Percentiles rank a stretch among this genome's conserved stretches.
Conservation (phyloP, 2,797 vertebrate species). For the Myotis vivesi region DNA sequence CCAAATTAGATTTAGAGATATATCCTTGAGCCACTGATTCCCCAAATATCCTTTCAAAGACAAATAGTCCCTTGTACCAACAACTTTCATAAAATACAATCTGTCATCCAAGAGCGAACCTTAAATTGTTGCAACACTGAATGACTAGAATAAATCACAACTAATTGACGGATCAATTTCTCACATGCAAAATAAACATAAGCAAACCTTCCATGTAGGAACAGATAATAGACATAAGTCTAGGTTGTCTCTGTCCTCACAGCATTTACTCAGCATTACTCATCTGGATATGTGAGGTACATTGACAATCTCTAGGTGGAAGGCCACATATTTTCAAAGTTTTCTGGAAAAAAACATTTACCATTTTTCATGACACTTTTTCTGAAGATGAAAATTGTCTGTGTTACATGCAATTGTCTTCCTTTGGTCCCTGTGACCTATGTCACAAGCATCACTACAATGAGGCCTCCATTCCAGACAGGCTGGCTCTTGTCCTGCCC, state of each 20-base stretch:
- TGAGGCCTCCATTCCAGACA: not conserved
- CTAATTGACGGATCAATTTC: not conserved
- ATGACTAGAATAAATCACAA: slow-evolving; percentile 28
- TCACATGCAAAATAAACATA: slow-evolving; percentile 4
- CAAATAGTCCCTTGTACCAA: not conserved
- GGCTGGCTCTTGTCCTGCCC: not conserved
- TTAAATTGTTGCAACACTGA: not conserved
- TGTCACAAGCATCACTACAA: not conserved
- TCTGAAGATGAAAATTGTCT: not conserved
- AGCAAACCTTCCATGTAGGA: not conserved
- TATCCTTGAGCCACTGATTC: not conserved
- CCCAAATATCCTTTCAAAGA: not conserved
- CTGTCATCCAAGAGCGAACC: not conserved
- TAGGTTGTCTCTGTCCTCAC: not conserved
- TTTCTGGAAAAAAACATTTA: not conserved
- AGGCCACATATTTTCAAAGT: not conserved
- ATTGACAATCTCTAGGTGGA: not conserved
- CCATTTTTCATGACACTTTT: not conserved
- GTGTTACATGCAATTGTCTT: not conserved
- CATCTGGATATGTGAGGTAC: not conserved
- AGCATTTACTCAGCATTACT: not conserved
- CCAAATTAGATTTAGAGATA: not conserved
- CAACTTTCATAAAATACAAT: not conserved
- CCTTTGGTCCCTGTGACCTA: not conserved
- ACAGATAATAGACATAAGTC: not conserved